Base-by-base conservation (phyloP, 2,113 vertebrate species). In the Eulacestoma nigropectus region DNA sequence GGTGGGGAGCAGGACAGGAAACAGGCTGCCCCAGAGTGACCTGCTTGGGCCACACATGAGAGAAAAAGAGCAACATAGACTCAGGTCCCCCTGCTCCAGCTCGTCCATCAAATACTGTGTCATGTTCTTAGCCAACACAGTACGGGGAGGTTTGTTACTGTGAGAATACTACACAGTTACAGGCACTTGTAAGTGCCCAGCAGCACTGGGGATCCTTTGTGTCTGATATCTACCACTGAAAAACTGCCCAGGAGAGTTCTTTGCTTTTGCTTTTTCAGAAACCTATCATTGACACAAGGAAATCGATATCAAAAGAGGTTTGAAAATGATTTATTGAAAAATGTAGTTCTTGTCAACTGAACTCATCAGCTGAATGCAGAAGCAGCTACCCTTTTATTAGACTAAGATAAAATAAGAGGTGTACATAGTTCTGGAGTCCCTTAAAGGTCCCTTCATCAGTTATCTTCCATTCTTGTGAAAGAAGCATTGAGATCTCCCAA, bases 251-350 rank as follows among this genome's bases (percentile, higher is more conserved):
- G 67, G 60, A 95, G 41, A 89, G 64, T 84, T 88, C 92, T 95
- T 62, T 84, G 37, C 49, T 89, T 96, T 89, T 89, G 17, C 18
- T 68, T 88, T 97, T 89, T 91, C 62, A 92, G 89, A 60, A 96
- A 94, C 77, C 39, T 89, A n/a, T 72, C 60, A 52, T 16, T 56
- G 81, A 92, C 93, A 74, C 53, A 55, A 89, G 84, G 82, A 86
- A 92, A 93, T 60, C 69, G 62, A 53, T 90, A 97, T 80, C 86
- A 97, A 96, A 97, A 94, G 84, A 80, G n/a, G 55, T 29, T 93
- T 87, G 74, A 94, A 95, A 95, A 89, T 88, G 74, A 96, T 97
- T 97, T 95, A 96, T 96, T 95, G 93, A 95, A 93, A 97, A 97
- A 96, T 39, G 59, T 60, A 82, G 55, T 65, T 70, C 80, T 93